phyloP scores from a whole-genome alignment of 2,888 invertebrate species.

The Philereme vetulata region DNA sequence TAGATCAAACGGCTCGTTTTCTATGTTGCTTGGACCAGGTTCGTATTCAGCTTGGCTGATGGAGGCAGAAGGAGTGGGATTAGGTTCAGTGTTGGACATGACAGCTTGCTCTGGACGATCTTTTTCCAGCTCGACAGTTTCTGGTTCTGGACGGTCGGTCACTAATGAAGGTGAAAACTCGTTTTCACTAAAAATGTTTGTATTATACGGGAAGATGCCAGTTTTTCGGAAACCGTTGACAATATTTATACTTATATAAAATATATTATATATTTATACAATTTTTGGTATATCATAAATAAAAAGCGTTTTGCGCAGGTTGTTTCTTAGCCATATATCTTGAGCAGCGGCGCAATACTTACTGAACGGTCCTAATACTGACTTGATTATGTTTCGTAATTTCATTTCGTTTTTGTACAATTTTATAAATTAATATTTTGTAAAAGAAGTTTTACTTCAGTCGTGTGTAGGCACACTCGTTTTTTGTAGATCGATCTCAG shows the following conservation, averaged over 20 bases:
- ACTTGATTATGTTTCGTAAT: too few species aligned
- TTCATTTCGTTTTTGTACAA: too few species aligned
- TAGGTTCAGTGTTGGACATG: constrained; percentile 26
- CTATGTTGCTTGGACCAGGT: constrained; percentile 36
- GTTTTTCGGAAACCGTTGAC: constrained; percentile 35
- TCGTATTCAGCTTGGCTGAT: constrained; percentile 31
- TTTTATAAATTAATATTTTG: too few species aligned
- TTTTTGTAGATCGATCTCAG: too few species aligned
- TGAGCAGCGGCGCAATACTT: constrained; percentile 33
- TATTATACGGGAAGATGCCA: constrained; percentile 37
- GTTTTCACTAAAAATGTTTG: constrained; percentile 31
- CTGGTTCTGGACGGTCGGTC: constrained; percentile 37
- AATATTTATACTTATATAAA: constrained; percentile 36
- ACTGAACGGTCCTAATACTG: constrained; percentile 39
- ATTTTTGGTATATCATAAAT: constrained; percentile 40
- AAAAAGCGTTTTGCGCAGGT: constrained; percentile 29
- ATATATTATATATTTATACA: too few species aligned
- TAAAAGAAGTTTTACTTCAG: too few species aligned
- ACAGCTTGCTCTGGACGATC: constrained; percentile 33
- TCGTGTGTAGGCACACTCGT: too few species aligned
- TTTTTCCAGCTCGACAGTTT: constrained; percentile 22
- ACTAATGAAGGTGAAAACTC: constrained; percentile 41
- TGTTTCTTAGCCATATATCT: constrained; percentile 21
- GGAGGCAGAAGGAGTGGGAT: constrained; percentile 1
- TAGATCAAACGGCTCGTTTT: constrained; percentile 17